These are phyloP conservation scores for Hipposideros larvatus DNA, from an alignment of 2,797 vertebrate genomes.

Conservation along the genomic window DNA sequence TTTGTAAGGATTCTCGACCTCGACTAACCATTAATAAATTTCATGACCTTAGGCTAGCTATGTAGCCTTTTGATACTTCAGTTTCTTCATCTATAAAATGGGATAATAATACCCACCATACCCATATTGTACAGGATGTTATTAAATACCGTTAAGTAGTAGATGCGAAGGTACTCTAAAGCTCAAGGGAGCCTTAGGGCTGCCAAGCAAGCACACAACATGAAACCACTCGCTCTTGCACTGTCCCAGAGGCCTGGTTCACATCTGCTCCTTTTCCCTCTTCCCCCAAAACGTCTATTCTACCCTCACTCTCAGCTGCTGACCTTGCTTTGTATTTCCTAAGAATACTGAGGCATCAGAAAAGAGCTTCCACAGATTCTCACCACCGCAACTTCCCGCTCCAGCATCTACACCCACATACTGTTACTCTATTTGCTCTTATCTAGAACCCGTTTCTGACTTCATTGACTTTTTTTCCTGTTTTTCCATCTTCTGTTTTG, in stretches of 20 bases:
- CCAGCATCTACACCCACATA: too few relatives aligned
- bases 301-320: not conserved
- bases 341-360: not conserved
- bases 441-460: not conserved
- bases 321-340: not conserved
- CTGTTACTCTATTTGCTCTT: not conserved
- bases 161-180: not conserved
- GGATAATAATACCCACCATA: not conserved
- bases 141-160: constrained; percentile 40
- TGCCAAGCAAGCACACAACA: not conserved
- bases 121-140: not conserved
- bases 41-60: not conserved
- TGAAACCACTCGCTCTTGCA: not conserved
- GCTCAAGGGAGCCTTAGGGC: not conserved
- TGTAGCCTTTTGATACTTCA: not conserved
- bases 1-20: not conserved
- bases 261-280: not conserved
- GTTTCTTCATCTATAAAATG: constrained; percentile 8
- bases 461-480: not conserved
- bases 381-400: accelerated
- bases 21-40: not conserved
- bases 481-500: not conserved
- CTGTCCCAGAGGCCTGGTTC: not conserved
- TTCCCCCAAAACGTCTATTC: too few relatives aligned
- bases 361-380: not conserved